Evolutionary conservation across 2,888 invertebrate species (phyloP).

Genomic region (Drosophila picticornis): DNA sequence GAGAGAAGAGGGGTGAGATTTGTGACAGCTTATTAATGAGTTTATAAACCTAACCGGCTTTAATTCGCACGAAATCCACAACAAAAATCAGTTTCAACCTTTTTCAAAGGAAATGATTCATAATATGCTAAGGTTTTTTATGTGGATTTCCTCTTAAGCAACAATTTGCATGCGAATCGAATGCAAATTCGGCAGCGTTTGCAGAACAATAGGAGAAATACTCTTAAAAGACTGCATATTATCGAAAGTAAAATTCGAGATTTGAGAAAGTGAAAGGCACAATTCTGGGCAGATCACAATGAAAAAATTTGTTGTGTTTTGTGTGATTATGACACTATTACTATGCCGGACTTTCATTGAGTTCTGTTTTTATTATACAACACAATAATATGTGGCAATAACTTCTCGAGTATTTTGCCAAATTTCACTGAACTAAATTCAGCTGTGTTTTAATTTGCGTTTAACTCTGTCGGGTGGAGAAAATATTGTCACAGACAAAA

Average conservation of each 20-base stretch:
- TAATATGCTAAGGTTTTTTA: slow-evolving; percentile 48
- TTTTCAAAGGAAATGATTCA: slow-evolving; percentile 76
- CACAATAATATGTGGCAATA: slow-evolving; percentile 32
- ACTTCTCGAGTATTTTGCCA: slow-evolving; percentile 24
- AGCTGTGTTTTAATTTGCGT: slow-evolving; percentile 23
- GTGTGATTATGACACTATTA: slow-evolving; percentile 50
- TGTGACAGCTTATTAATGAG: slow-evolving; percentile 48
- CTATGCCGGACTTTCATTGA: slow-evolving; percentile 45
- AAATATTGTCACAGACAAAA: slow-evolving; percentile 25
- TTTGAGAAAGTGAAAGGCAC: slow-evolving; percentile 70
- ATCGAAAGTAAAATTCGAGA: slow-evolving; percentile 52
- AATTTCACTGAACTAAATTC: slow-evolving; percentile 54
- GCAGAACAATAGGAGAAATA: slow-evolving; percentile 56
- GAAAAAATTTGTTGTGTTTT: slow-evolving; percentile 27
- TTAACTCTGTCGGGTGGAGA: slow-evolving; percentile 32
- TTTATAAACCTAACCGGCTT: slow-evolving; percentile 51
- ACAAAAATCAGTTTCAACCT: slow-evolving; percentile 48
- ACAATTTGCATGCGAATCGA: slow-evolving; percentile 69
- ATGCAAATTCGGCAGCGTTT: slow-evolving; percentile 17
- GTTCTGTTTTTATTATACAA: slow-evolving; percentile 65
- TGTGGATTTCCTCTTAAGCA: slow-evolving; percentile 23
- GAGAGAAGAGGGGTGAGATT: slow-evolving; percentile 21
- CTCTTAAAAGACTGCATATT: slow-evolving; percentile 15
- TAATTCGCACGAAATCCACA: slow-evolving; percentile 64
- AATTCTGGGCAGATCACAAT: slow-evolving; percentile 48